Conservation (phyloP, 2,888 invertebrate species). For the Xestia sexstrigata region DNA sequence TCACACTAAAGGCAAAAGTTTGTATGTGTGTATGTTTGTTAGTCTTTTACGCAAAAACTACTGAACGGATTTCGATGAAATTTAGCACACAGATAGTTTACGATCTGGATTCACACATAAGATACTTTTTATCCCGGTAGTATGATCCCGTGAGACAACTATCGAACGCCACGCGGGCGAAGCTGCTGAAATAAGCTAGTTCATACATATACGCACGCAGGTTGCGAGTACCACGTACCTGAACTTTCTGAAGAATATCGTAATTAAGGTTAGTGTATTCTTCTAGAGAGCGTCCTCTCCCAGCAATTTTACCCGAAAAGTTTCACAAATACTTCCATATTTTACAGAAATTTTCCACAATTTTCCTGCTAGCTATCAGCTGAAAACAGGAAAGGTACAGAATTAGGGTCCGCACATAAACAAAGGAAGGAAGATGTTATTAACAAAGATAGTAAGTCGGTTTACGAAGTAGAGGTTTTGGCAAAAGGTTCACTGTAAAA, state of each 20-base stretch:
- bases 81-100: no score
- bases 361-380: slow-evolving; percentile 49
- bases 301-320: slow-evolving; percentile 11
- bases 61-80: no score
- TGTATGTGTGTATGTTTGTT: no score
- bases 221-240: background rate
- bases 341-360: slow-evolving; percentile 34
- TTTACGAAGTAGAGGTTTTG: background rate
- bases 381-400: slow-evolving; percentile 52
- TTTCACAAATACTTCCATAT: slow-evolving; percentile 44
- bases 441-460: slow-evolving; percentile 46
- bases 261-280: background rate
- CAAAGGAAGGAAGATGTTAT: slow-evolving; percentile 58
- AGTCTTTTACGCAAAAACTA: no score
- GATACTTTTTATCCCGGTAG: no score
- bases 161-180: no score
- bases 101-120: no score
- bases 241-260: background rate
- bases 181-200: no score
- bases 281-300: background rate
- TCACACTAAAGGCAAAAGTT: no score
- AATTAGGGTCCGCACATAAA: slow-evolving; percentile 49
- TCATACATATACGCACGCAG: background rate
- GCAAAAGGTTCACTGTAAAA: slow-evolving; percentile 28
- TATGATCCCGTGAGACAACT: no score